These are phyloP conservation scores for Crotalus viridis DNA, from an alignment of 2,113 vertebrate genomes.

Conservation along the genomic window DNA sequence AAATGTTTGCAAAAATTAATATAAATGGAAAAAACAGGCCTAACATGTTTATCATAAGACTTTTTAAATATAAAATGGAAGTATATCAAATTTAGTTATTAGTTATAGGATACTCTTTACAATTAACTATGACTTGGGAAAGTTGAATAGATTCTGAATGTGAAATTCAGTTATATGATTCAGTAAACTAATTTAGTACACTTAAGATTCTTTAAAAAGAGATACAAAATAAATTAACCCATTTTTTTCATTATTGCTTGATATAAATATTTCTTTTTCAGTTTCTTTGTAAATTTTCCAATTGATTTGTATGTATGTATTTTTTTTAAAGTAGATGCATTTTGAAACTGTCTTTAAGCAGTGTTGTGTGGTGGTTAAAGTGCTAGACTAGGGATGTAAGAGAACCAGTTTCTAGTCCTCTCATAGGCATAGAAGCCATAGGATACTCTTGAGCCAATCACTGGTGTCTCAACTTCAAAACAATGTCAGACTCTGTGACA, in stretches of 20 bases:
- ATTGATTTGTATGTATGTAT: not conserved
- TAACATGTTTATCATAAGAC: slow-evolving; percentile 33
- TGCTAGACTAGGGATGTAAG: not conserved
- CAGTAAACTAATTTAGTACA: not conserved
- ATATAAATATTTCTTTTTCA: not conserved
- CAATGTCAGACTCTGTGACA: not conserved
- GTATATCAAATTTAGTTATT: not conserved
- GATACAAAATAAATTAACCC: not conserved
- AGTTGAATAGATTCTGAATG: not conserved
- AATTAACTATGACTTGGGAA: not conserved
- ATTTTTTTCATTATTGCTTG: not conserved
- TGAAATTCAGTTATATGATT: not conserved
- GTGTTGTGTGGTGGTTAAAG: not conserved
- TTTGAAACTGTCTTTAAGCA: not conserved
- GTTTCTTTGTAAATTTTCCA: not conserved
- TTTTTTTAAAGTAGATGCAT: not conserved
- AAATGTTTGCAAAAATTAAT: not conserved
- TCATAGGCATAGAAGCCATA: not conserved
- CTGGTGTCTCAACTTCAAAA: not conserved
- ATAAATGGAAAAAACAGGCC: not conserved
- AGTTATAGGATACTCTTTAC: not conserved
- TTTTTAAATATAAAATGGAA: not conserved
- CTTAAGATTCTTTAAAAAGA: not conserved
- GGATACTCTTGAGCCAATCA: not conserved
- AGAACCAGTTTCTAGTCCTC: not conserved